Conservation (phyloP, 2,888 invertebrate genomes). For the Hybos culiciformis region DNA sequence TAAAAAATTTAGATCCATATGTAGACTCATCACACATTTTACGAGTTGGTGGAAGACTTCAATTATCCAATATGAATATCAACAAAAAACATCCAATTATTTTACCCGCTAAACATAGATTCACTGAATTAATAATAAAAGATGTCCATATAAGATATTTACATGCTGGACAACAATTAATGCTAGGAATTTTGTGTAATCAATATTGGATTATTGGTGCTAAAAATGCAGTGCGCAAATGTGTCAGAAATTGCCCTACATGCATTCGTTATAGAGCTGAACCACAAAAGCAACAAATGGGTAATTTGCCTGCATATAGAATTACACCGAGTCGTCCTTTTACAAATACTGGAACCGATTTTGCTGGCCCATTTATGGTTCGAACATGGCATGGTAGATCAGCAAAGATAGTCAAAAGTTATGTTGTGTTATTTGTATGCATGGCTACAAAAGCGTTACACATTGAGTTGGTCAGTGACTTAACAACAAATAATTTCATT, state of each 20-base stretch:
- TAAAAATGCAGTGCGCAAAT: neutral
- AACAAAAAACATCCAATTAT: too few relatives aligned
- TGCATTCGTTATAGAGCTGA: neutral
- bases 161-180: neutral
- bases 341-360: conserved; percentile 8
- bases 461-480: neutral
- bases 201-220: neutral
- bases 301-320: neutral
- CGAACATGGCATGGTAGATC: conserved; percentile 8
- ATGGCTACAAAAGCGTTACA: conserved; percentile 5
- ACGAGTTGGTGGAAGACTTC: conserved; percentile 1
- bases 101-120: too few relatives aligned
- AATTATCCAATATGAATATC: too few relatives aligned
- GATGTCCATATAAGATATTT: neutral
- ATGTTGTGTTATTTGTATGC: conserved; percentile 15
- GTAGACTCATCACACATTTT: neutral
- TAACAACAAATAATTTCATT: conserved; percentile 14
- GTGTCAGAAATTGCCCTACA: neutral
- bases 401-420: conserved; percentile 13
- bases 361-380: conserved; percentile 9
- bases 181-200: neutral
- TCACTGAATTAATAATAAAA: neutral
- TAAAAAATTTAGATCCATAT: neutral
- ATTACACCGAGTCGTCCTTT: conserved; percentile 1
- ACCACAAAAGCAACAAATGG: neutral